Conservation (phyloP, 2,113 vertebrate genomes). For the Eublepharis macularius region DNA sequence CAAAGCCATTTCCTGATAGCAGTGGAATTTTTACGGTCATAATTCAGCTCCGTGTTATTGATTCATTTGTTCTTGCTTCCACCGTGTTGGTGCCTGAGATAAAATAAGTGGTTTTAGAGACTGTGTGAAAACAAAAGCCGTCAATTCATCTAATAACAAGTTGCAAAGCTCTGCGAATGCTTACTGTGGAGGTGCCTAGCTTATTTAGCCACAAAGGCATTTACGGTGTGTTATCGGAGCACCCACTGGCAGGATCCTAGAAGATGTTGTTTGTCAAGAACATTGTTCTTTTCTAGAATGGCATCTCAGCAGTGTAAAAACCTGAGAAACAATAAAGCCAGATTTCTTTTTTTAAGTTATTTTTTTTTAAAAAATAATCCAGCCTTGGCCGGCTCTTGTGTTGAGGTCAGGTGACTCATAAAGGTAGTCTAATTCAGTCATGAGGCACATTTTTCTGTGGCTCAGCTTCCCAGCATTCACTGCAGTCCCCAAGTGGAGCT, state of each 20-base stretch:
- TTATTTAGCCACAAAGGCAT: constrained; percentile 27
- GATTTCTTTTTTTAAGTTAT: not conserved
- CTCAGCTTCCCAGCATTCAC: constrained; percentile 62
- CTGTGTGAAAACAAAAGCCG: constrained; percentile 34
- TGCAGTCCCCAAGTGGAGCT: constrained; percentile 46
- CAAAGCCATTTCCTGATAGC: constrained; percentile 39
- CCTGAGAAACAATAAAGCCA: constrained; percentile 36
- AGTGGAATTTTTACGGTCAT: constrained; percentile 47
- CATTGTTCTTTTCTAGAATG: constrained; percentile 49
- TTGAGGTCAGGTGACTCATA: constrained; percentile 56
- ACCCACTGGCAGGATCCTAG: not conserved
- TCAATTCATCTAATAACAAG: constrained; percentile 22
- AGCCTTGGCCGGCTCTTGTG: not conserved
- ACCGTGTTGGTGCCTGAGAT: not conserved
- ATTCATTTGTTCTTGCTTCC: constrained; percentile 35
- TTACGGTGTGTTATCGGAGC: constrained; percentile 34
- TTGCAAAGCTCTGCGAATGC: constrained; percentile 38
- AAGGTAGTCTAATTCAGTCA: constrained; percentile 54
- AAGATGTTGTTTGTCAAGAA: constrained; percentile 21
- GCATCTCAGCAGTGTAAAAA: constrained; percentile 23
- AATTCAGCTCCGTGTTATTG: constrained; percentile 31
- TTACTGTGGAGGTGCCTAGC: constrained; percentile 14
- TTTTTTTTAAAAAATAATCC: constrained; percentile 37
- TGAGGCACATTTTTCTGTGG: constrained; percentile 60
- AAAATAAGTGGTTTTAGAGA: constrained; percentile 11